phyloP scores from a whole-genome alignment of 2,113 vertebrate species.

The Gambusia holbrooki region DNA sequence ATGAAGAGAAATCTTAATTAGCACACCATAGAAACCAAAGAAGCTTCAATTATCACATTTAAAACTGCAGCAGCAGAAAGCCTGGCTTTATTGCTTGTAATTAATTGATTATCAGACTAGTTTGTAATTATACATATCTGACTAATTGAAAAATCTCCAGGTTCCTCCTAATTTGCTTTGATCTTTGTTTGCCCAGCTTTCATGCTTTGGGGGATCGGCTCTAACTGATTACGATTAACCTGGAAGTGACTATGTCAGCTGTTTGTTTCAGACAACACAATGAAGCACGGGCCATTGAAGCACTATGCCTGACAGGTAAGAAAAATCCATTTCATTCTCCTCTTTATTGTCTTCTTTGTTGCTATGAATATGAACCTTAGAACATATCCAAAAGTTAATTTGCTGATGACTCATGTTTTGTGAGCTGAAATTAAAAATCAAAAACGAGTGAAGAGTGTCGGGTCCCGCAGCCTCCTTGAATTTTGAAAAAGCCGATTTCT shows the following conservation, averaged over 20 bases:
- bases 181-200: slow-evolving; percentile 7
- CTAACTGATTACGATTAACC: background rate
- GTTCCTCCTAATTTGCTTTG: background rate
- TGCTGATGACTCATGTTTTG: slow-evolving; percentile 46
- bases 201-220: background rate
- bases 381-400: slow-evolving; percentile 7
- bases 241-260: background rate
- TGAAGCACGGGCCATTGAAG: background rate
- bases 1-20: slow-evolving; percentile 2
- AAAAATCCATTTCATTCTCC: slow-evolving; percentile 22
- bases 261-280: background rate
- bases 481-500: slow-evolving; percentile 45
- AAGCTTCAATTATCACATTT: background rate
- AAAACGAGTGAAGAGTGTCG: slow-evolving; percentile 14
- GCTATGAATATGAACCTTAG: background rate
- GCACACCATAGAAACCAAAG: background rate
- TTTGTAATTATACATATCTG: slow-evolving; percentile 15
- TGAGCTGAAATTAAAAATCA: slow-evolving; percentile 32
- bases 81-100: slow-evolving; percentile 18
- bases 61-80: slow-evolving; percentile 2
- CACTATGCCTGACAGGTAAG: background rate
- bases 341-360: slow-evolving; percentile 32
- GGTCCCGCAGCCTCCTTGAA: slow-evolving; percentile 31
- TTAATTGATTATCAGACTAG: slow-evolving; percentile 23
- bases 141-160: slow-evolving; percentile 14